Base-by-base conservation (phyloP, 2,797 vertebrate genomes). In the Amniataba percoides region DNA sequence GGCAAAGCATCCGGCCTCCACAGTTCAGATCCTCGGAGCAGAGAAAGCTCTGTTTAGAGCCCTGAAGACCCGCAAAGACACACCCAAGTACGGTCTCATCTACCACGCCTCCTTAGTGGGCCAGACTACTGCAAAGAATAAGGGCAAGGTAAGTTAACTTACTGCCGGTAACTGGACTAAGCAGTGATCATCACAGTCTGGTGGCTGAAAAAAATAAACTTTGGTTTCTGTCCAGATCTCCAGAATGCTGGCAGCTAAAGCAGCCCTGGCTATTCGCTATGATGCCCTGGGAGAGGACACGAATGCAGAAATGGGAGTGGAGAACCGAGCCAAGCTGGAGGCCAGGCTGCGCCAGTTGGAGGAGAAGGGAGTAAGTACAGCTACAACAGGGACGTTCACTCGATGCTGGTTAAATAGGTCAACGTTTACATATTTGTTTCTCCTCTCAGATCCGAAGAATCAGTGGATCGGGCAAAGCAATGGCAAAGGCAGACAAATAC, bases 1-100 rank as follows among this genome's bases (percentile, higher is more conserved):
- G 94, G 98, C 98, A 0, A 99, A 99, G 74, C 98, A 99, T 72
- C 98, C 98, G 0, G 97, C 98, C 42, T 99, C 98, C 71, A 99
- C 98, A 0, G 97, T 99, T 80, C 98, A 99, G 93, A 97, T 99
- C 82, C 94, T 99, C 13, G 98, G 98, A 19, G 98, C 98, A 60
- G 98, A 99, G 91, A 99, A 99, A 64, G 98, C 98, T 36, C 95
- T 99, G 11, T 99, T 99, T 73, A 96, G 98, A 87, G 98, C 98
- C 2, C 93, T 99, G 72, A 99, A 99, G 90, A 98, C 98, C 3
- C 96, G 94, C 75, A 94, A 96, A 55, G 98, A 99, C 90, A 99
- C 98, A 0, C 98, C 98, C 23, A 99, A 99, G 81, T 99, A 99
- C 19, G 98, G 98, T 70, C 96, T 99, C 31, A 99, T 99, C 82